A percentile compares a stretch with the other conserved stretches of the same genome.
Evolutionary conservation across 2,113 vertebrate species (phyloP).

Genomic region (Burhinus bistriatus): DNA sequence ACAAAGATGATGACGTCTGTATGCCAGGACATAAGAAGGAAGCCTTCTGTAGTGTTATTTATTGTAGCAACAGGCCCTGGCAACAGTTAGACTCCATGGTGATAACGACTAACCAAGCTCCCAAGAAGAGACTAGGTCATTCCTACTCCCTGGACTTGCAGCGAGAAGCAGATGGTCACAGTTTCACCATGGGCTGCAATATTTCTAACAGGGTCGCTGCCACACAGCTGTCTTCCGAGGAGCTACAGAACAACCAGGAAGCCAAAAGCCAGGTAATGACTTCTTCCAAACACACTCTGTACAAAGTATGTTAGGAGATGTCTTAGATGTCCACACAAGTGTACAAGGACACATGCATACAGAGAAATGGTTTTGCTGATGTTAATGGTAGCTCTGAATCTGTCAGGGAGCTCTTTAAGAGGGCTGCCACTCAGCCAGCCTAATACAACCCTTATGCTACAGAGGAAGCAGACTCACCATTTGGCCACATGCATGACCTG

Average conservation of each 20-base stretch:
- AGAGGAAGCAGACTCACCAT: neutral
- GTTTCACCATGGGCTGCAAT: constrained; percentile 54
- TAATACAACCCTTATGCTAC: neutral
- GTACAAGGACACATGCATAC: rapidly evolving
- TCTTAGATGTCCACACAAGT: rapidly evolving
- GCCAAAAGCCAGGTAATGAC: constrained; percentile 38
- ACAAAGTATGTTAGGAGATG: neutral
- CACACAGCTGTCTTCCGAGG: neutral
- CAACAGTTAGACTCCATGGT: constrained; percentile 28
- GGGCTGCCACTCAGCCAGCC: neutral
- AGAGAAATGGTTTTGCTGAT: neutral
- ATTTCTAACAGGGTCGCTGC: neutral
- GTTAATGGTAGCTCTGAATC: neutral
- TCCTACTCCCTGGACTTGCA: neutral
- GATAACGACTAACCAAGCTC: neutral
- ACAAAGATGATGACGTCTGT: neutral
- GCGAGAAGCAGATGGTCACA: neutral
- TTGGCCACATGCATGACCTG: neutral
- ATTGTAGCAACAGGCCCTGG: constrained; percentile 72
- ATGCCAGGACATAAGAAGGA: neutral
- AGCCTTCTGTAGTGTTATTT: constrained; percentile 40
- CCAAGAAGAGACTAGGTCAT: neutral
- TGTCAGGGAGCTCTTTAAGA: neutral
- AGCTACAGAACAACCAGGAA: constrained; percentile 20
- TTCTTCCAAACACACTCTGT: neutral